A percentile compares a stretch with the other conserved stretches of the same genome.
phyloP scores from a whole-genome alignment of 1,140 invertebrate genomes.

The Metopolophium dirhodum region DNA sequence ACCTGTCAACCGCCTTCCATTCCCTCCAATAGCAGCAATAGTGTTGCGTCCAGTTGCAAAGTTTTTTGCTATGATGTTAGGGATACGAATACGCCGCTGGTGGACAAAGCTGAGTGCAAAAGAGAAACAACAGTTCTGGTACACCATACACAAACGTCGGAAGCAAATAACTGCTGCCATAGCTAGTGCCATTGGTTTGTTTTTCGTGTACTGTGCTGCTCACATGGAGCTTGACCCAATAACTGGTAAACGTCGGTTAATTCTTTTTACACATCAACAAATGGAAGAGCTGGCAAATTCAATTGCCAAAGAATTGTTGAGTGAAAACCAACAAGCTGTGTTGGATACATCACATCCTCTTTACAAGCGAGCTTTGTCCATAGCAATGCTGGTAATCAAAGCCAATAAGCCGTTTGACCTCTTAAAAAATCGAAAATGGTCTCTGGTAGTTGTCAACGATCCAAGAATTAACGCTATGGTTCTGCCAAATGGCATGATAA shows the following conservation, averaged over 20 bases:
- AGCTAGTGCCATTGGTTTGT: neutral
- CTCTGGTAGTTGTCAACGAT: conserved; percentile 27
- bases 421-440: conserved; percentile 37
- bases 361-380: neutral
- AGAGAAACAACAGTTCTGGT: conserved; percentile 43
- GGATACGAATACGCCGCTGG: conserved; percentile 39
- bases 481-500: conserved; percentile 46
- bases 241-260: conserved; percentile 10
- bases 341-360: neutral
- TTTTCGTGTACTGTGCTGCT: neutral
- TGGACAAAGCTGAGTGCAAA: conserved; percentile 35
- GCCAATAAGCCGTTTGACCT: conserved; percentile 23
- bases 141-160: neutral
- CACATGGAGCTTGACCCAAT: conserved; percentile 36
- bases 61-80: conserved; percentile 48
- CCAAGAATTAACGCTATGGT: conserved; percentile 48
- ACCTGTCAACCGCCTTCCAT: neutral
- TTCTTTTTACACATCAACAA: conserved; percentile 35
- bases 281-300: conserved; percentile 33
- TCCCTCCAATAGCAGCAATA: neutral
- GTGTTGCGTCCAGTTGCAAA: conserved; percentile 10
- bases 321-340: neutral
- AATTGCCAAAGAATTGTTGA: neutral
- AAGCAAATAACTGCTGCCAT: conserved; percentile 8
- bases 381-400: conserved; percentile 18